phyloP scores from a whole-genome alignment of 64 coral and sea anemone species.

The Acropora yongei region DNA sequence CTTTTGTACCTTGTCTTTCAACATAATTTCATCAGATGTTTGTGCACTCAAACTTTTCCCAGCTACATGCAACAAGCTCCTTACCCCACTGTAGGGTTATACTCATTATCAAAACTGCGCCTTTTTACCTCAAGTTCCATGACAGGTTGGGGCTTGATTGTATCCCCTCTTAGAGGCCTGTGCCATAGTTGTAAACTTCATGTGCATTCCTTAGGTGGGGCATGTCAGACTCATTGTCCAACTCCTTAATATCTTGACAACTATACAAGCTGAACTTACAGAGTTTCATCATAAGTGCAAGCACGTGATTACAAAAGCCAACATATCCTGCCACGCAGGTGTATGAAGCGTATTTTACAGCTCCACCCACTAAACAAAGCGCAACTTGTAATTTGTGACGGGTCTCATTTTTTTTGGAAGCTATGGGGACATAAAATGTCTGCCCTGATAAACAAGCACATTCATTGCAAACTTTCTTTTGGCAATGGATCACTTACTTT shows the following conservation, averaged over 20 bases:
- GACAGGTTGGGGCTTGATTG: neutral
- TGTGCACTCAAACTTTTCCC: neutral
- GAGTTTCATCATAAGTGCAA: neutral
- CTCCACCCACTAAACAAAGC: no score
- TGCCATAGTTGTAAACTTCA: neutral
- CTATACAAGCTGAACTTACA: neutral
- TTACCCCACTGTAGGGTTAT: neutral
- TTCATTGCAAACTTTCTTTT: no score
- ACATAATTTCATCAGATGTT: neutral
- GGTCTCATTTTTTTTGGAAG: no score
- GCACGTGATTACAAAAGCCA: no score
- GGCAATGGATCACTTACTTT: no score
- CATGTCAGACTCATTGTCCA: neutral
- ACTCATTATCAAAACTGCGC: neutral
- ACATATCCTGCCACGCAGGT: no score
- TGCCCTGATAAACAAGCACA: no score
- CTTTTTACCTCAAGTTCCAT: slow-evolving; percentile 1
- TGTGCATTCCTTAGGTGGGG: neutral
- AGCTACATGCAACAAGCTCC: slow-evolving; percentile 9
- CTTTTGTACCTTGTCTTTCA: no score
- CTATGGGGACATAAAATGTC: no score
- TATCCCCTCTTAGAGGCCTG: neutral
- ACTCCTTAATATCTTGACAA: neutral
- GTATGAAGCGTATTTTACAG: no score
- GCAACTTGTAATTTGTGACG: no score